Evolutionary conservation across 2,888 invertebrate species (phyloP), one percentile per base, ranked within the genome.

Genomic region (Pilophorus perplexus): DNA sequence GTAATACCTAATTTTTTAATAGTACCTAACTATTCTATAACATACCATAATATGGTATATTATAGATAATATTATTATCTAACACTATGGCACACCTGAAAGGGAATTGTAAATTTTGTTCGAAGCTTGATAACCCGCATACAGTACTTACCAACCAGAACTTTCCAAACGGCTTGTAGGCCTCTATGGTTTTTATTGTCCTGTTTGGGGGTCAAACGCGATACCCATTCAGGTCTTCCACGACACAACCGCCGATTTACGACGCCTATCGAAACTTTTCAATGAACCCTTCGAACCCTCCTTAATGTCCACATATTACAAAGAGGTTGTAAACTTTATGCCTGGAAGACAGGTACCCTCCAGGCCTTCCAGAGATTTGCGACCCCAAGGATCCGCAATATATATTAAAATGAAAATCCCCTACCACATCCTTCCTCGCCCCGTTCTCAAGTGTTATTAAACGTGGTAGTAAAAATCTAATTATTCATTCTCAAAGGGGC

Each of bases 391-490:
- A 37, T 38, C 23, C 55, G 38, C 22, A 42, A 33, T 38, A 55
- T 55, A 55, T 55, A 52, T 38, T 33, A 38, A 55, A 55, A 55
- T 37, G 55, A 54, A 54, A 54, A 25, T 27, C 27, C 27, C 37
- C 38, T n/a, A 20, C 20, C 55, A 16, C 20, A 42, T 22, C 18
- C 38, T 18, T 12, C 37, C 37, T n/a, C n/a, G n/a, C n/a, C n/a
- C n/a, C n/a, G n/a, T 12, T 14, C 52, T 37, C 55, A 38, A 55
- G 55, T 55, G 55, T 55, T 55, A 55, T 55, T 55, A 37, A 55
- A 55, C 55, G 38, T 38, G 38, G 55, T 38, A 38, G 55, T 55
- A 55, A 55, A 55, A 55, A 55, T 38, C 55, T 55, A 55, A 55
- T 55, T 55, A 55, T 55, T 55, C 55, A 55, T 55, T 20, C 55